Evolutionary conservation across 2,888 invertebrate genomes (phyloP).

Genomic region (Cynaeus angustus): DNA sequence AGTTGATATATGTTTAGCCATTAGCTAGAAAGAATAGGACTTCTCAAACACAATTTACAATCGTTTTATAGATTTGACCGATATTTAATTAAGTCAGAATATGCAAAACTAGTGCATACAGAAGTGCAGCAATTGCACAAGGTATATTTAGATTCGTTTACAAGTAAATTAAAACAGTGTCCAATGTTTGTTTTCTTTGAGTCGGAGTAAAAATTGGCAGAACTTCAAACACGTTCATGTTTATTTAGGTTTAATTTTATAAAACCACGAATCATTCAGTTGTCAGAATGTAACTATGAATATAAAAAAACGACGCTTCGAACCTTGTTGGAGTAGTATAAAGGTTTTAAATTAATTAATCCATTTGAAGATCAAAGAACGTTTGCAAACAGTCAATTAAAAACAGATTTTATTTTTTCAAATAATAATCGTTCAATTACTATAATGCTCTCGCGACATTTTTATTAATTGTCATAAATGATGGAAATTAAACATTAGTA

Average conservation of each 20-base stretch:
- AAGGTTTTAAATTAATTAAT: conserved; percentile 16
- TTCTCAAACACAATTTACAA: conserved; percentile 17
- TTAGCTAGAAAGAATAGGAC: conserved; percentile 12
- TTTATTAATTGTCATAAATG: conserved; percentile 4
- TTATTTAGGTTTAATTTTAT: no score
- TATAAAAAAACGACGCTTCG: conserved; percentile 4
- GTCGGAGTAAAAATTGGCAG: no score
- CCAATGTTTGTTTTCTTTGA: background rate
- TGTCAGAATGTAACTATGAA: background rate
- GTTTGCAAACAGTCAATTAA: conserved; percentile 6
- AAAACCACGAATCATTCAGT: no score
- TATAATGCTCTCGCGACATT: background rate
- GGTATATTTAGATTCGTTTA: background rate
- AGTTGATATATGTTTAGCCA: conserved; percentile 1
- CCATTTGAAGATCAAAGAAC: conserved; percentile 16
- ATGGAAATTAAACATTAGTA: conserved; percentile 18
- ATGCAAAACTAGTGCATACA: background rate
- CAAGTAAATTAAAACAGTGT: background rate
- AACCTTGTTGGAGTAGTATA: conserved; percentile 7
- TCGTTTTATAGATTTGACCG: conserved; percentile 12
- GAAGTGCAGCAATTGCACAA: background rate
- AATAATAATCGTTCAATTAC: background rate
- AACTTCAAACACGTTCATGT: no score
- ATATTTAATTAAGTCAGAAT: conserved; percentile 7
- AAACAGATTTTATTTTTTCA: conserved; percentile 1